Evolutionary conservation across 2,113 vertebrate species (phyloP), one percentile per base, ranked within the genome.

Genomic region (Entomyzon cyanotis): DNA sequence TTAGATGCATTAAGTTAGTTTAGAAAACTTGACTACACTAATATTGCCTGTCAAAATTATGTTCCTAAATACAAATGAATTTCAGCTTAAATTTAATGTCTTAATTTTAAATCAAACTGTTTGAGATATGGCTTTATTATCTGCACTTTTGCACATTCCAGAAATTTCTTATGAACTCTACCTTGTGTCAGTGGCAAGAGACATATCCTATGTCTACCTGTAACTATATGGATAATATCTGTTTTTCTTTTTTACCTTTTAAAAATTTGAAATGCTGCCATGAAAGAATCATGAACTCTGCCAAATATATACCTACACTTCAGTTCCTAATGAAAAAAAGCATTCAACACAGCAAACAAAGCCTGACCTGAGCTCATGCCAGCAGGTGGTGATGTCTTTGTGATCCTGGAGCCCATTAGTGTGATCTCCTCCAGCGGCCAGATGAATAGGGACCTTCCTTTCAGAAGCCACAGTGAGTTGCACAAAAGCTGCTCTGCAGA

Each of bases 361-460:
- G 75, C 71, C 88, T 89, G 90, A 94, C 92, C 93, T 93, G 73
- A 8, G 1, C 76, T 94, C 85, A 39, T 24, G 44, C 46, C 90
- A 90, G 95, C 92, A 93, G 89, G 96, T 93, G 94, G 89, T 53
- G 73, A 68, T 22, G 86, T 90, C 81, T 94, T 96, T 96, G 94
- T 96, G 89, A 94, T 95, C 83, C 86, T 78, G 83, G 65, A 87
- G 94, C 91, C 91, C 62, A 96, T 97, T 94, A 94, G 89, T 83
- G 70, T 89, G 94, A 87, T 92, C 93, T 93, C 96, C 96, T 87
- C 89, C 93, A 89, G 93, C 21, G 69, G 84, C 39, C 1, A 0
- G 58, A 82, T 97, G 89, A 96, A 97, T 97, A 84, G 77, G 69
- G 93, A 95, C 88, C 90, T 83, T 90, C 83, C 91, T 95, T 95